phyloP scores from a whole-genome alignment of 2,113 vertebrate genomes.

The Solea senegalensis region DNA sequence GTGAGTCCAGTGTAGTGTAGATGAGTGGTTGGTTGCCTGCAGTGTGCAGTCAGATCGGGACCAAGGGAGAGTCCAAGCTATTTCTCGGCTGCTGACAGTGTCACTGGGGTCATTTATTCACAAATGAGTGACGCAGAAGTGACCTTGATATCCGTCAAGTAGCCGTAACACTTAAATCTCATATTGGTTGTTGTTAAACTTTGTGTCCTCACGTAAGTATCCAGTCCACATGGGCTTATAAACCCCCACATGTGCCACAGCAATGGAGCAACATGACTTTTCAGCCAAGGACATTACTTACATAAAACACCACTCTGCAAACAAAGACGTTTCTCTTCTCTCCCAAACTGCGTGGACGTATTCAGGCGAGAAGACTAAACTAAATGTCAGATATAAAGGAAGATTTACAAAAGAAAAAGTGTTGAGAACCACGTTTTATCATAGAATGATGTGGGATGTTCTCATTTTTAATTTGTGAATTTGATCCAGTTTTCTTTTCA shows the following conservation, averaged over 20 bases:
- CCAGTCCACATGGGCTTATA: neutral
- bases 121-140: slow-evolving; percentile 8
- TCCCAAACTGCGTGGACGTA: neutral
- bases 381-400: neutral
- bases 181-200: neutral
- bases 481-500: no score
- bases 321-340: slow-evolving; percentile 5
- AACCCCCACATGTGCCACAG: slow-evolving; percentile 1
- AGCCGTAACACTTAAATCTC: neutral
- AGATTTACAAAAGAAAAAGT: neutral
- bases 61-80: slow-evolving; percentile 29
- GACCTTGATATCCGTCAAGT: neutral
- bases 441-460: neutral
- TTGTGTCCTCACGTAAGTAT: neutral
- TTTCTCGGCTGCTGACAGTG: slow-evolving; percentile 52
- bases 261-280: slow-evolving; percentile 6
- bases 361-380: neutral
- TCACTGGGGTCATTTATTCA: slow-evolving; percentile 40
- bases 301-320: slow-evolving; percentile 10
- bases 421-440: neutral
- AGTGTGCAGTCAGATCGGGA: slow-evolving; percentile 36
- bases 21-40: slow-evolving; percentile 33
- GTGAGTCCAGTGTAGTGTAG: slow-evolving; percentile 38
- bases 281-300: slow-evolving; percentile 8
- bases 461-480: no score